Evolutionary conservation across 92 coral and sea anemone genomes (phyloP).

Genomic region (Heteractis magnifica): DNA sequence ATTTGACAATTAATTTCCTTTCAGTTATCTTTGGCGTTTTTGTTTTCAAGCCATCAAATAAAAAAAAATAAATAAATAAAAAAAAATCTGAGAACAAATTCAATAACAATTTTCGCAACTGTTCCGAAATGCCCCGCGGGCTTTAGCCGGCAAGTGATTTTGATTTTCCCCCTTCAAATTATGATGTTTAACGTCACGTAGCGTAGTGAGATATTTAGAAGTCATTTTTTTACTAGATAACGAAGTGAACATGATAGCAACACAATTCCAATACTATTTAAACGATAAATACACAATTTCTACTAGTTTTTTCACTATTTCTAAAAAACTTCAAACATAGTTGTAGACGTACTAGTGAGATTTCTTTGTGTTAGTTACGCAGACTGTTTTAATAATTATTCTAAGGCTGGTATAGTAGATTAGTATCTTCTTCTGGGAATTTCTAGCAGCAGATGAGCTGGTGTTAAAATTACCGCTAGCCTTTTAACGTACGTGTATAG

Average conservation of each 20-base stretch:
- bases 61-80: no score
- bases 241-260: neutral
- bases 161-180: neutral
- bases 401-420: no score
- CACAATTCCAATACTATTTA: neutral
- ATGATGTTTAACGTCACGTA: neutral
- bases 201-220: neutral
- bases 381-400: neutral
- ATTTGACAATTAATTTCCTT: no score
- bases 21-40: no score
- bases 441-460: neutral
- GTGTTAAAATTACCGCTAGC: no score
- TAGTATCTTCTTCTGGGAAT: neutral
- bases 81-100: no score
- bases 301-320: neutral
- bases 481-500: neutral
- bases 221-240: neutral
- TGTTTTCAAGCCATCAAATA: no score
- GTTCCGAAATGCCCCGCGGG: neutral
- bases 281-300: neutral
- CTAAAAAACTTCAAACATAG: neutral
- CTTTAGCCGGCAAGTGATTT: neutral
- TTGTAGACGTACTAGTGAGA: neutral
- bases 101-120: neutral
- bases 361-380: neutral